Evolutionary conservation across 2,888 invertebrate species (phyloP), one percentile per base, ranked within the genome.

Genomic region (Cheilosia soror): DNA sequence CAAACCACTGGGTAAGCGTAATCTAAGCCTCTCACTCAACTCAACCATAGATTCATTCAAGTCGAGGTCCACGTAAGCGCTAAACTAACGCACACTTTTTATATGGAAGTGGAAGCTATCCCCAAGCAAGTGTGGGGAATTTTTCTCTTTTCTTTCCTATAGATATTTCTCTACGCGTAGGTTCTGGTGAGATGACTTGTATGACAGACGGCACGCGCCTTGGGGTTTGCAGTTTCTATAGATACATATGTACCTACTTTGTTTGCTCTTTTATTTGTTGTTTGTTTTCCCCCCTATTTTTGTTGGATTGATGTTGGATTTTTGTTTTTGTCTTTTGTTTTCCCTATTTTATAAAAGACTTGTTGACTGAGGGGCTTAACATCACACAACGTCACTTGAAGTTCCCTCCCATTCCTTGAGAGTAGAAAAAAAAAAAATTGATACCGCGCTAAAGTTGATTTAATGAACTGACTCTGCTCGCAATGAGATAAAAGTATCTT

Each of bases 161-260:
- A 15, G 44, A 27, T 60, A 51, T 49, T 68, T 68, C 44, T 44
- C 42, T 82, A 51, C 11, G 75, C 60, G 85, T 80, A 80, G 85
- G 85, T 71, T n/a, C 71, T 68, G 65, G 80, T 85, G 76, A 85
- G 81, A 85, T 68, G 80, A 68, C 62, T 20, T 40, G 71, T 81
- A 57, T 81, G 85, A 85, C 85, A 81, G 71, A 85, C 85, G 85
- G 85, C 85, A 85, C 85, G 85, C 85, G 85, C 68, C 85, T 76
- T 72, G 49, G 55, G 60, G 72, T 49, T 71, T 76, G 76, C 63
- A 58, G 69, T 76, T 76, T 42, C 51, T 63, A 75, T 25, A 37
- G 47, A 7, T 47, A 40, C 13, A 31, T 25, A 11, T 9, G 13
- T 55, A 58, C 44, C 53, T 62, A 73, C 51, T 29, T 66, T 47